Base-by-base conservation (phyloP, 2,888 invertebrate genomes). In the Tenthredo amoena region DNA sequence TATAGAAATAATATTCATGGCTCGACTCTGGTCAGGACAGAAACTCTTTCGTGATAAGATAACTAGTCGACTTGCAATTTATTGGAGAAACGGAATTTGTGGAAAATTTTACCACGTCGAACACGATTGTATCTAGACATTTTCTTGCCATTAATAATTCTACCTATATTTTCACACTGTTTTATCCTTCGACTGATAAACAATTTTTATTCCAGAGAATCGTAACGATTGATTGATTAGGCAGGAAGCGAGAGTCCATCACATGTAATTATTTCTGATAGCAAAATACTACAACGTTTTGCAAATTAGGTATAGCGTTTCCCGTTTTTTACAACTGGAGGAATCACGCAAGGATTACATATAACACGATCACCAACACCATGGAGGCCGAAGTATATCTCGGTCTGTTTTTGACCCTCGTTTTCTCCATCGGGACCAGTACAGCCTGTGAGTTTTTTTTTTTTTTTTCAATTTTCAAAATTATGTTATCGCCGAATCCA, bases 371-470 rank as follows among this genome's bases (percentile, higher is more conserved):
- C 26, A 2, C 37, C 34, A 40, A 62, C 31, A 71, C 21, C 68
- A 85, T 85, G 85, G 85, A 82, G 85, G 85, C 85, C 85, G 82
- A 85, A 58, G 82, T 85, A 15, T 72, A 71, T 82, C 79, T 85
- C 72, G 82, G 81, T 55, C 81, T 85, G 82, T 65, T 85, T 47
- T n/a, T 85, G n/a, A 47, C 31, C 71, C 71, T 85, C 9, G 55
- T 7, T 15, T 79, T 55, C 55, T 82, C 15, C n/a, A n/a, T 79
- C 31, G 77, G 85, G n/a, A 68, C 31, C 1, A 43, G 34, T 21
- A 65, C 18, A 43, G 77, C 77, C 2, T 43, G 85, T 85, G 47
- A 85, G 85, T 21, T 4, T 50, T 50, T 31, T 58, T 58, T 0
- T 12, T 47, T n/a, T 79, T 58, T 58, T 34, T 58, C 3, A n/a